Percentiles rank a stretch among this genome's conserved stretches.
These are phyloP conservation scores for Moxostoma hubbsi DNA, from an alignment of 2,797 vertebrate genomes.

Conservation along the genomic window DNA sequence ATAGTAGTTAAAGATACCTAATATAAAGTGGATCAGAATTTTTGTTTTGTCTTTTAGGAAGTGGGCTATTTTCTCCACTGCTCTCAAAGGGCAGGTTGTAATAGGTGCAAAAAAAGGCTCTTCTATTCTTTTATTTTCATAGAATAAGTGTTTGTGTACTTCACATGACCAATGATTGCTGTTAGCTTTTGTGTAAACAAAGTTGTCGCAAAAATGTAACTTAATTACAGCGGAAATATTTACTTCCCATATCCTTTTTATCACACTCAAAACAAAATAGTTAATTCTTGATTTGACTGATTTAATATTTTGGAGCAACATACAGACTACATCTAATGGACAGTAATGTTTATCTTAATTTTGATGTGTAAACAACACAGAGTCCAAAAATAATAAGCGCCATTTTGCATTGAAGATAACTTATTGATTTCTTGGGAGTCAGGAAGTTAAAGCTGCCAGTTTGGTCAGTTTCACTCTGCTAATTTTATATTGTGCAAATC, in stretches of 20 bases:
- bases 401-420: slow-evolving; percentile 27
- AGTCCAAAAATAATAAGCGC: neutral
- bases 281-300: neutral
- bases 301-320: slow-evolving; percentile 1
- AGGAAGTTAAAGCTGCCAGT: slow-evolving; percentile 13
- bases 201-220: slow-evolving; percentile 1
- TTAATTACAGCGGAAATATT: slow-evolving; percentile 7
- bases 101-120: neutral
- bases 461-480: neutral
- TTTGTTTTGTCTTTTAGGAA: no score
- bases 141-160: neutral
- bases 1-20: neutral
- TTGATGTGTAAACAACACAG: slow-evolving; percentile 8
- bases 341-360: slow-evolving; percentile 12
- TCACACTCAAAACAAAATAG: slow-evolving; percentile 9
- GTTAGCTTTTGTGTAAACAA: slow-evolving; percentile 27
- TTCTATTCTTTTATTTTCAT: neutral
- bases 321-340: neutral
- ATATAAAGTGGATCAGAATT: no score
- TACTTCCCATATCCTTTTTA: slow-evolving; percentile 1
- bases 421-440: slow-evolving; percentile 2
- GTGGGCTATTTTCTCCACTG: neutral
- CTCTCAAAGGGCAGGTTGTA: neutral
- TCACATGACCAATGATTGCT: slow-evolving; percentile 1
- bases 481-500: neutral